Conservation (phyloP, 1,140 invertebrate genomes). For the Agrypnia vestita region DNA sequence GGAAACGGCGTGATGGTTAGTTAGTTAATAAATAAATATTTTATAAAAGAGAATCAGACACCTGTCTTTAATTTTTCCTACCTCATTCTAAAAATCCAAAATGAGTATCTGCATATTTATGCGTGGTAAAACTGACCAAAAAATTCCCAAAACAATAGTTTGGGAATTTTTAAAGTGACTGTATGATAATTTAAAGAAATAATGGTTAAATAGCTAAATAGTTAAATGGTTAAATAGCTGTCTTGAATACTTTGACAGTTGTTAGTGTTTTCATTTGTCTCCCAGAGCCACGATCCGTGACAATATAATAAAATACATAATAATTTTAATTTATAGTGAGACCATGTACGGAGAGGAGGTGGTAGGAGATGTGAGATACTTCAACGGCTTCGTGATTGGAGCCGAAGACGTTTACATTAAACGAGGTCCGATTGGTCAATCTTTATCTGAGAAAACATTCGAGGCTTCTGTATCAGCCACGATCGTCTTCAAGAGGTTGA, state of each 20-base stretch:
- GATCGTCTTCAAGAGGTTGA: not conserved
- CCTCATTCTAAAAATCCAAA: too few species aligned
- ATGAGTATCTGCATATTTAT: too few species aligned
- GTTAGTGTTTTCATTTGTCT: not conserved
- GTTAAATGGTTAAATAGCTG: not conserved
- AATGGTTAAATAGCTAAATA: not conserved
- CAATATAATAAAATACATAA: not conserved
- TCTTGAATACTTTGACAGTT: not conserved
- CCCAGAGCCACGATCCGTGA: too few species aligned
- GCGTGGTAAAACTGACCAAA: too few species aligned
- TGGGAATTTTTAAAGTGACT: too few species aligned
- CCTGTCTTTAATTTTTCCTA: too few species aligned
- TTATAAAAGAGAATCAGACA: too few species aligned
- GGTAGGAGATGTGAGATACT: not conserved
- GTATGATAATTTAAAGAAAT: not conserved
- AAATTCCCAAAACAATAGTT: too few species aligned
- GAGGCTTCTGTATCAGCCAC: not conserved
- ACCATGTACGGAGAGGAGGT: constrained; percentile 10
- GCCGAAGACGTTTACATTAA: not conserved
- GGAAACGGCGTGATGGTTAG: too few species aligned
- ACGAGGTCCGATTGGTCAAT: not conserved
- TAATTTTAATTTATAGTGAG: not conserved
- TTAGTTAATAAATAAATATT: too few species aligned
- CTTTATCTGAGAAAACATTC: not conserved
- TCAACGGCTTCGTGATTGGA: constrained; percentile 8